Conservation (phyloP, 2,797 vertebrate species). For the Leptatherina wallacei region DNA sequence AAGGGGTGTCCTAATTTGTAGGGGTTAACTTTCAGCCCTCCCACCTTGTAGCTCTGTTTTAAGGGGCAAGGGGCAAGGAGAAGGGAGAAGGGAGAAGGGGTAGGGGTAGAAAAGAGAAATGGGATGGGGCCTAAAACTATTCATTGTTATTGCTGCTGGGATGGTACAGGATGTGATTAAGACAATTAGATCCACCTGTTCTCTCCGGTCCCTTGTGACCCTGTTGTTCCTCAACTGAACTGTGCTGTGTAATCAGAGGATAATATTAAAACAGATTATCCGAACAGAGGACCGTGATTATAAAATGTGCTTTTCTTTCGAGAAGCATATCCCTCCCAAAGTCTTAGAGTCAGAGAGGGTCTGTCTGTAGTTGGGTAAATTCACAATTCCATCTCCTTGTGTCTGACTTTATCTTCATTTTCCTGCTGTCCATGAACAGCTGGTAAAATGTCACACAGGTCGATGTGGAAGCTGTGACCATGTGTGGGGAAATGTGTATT, state of each 20-base stretch:
- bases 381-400: background rate
- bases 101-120: too few species aligned
- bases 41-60: too few species aligned
- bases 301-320: background rate
- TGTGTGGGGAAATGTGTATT: background rate
- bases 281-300: background rate
- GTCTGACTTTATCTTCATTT: conserved; percentile 20
- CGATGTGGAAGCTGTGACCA: background rate
- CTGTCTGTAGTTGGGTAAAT: conserved; percentile 19
- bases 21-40: too few species aligned
- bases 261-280: conserved; percentile 2
- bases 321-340: background rate
- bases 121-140: background rate
- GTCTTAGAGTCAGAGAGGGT: conserved; percentile 9
- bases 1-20: too few species aligned
- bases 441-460: conserved; percentile 11
- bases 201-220: conserved; percentile 24
- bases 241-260: conserved; percentile 8
- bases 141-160: conserved; percentile 31
- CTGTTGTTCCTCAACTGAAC: conserved; percentile 12
- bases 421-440: conserved; percentile 28
- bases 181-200: conserved; percentile 55
- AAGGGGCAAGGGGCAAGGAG: too few species aligned
- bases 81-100: too few species aligned
- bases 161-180: conserved; percentile 40